Evolutionary conservation across 2,113 vertebrate species (phyloP).

Genomic region (Oryzias javanicus): DNA sequence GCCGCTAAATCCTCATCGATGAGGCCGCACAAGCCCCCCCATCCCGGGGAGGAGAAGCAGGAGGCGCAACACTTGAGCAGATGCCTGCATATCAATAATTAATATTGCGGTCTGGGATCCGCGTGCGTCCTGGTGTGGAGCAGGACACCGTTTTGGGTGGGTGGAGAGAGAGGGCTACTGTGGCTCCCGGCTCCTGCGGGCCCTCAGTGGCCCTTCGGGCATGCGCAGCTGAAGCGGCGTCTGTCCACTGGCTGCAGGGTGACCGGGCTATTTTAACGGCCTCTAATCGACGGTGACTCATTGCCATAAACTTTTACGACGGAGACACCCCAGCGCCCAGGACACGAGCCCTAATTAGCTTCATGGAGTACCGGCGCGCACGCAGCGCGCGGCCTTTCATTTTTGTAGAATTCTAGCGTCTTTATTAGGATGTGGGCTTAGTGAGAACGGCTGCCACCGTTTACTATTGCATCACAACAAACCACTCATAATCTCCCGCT

Average conservation of each 20-base stretch:
- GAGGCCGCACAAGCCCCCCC: conserved; percentile 69
- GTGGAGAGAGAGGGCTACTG: not conserved
- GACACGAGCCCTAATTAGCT: conserved; percentile 81
- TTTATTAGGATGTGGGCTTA: not conserved
- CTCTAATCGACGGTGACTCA: conserved; percentile 86
- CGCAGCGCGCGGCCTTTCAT: not conserved
- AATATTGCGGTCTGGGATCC: conserved; percentile 69
- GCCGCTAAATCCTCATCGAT: conserved; percentile 73
- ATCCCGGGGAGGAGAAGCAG: conserved; percentile 16
- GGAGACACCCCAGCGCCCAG: conserved; percentile 72
- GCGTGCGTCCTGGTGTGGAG: conserved; percentile 27
- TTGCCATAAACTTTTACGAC: conserved; percentile 86
- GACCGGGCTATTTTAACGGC: conserved; percentile 69
- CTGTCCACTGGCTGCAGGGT: conserved; percentile 41
- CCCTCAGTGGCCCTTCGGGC: conserved; percentile 31
- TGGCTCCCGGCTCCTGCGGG: conserved; percentile 7
- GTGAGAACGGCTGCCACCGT: not conserved
- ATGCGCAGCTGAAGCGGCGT: conserved; percentile 23
- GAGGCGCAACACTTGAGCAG: conserved; percentile 50
- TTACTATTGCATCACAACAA: not conserved
- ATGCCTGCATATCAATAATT: conserved; percentile 79
- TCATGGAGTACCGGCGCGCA: conserved; percentile 54
- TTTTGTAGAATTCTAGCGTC: too few relatives aligned
- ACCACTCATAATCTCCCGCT: not conserved
- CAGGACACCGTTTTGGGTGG: not conserved